A percentile compares a stretch with the other conserved stretches of the same genome.
These are phyloP conservation scores for Periophthalmodon schlosseri DNA, from an alignment of 2,113 vertebrate genomes.

Conservation along the genomic window DNA sequence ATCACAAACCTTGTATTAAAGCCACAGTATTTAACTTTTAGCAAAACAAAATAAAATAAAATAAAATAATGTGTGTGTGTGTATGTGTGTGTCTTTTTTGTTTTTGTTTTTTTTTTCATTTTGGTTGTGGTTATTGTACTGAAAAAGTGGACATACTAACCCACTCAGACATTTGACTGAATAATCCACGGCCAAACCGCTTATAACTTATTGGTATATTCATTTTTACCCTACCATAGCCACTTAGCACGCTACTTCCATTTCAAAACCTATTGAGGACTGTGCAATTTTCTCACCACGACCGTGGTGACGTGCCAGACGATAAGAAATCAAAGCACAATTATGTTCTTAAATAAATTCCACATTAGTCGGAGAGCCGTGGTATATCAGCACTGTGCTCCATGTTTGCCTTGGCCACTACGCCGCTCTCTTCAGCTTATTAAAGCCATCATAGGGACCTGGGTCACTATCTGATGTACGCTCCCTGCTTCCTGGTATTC, in stretches of 20 bases:
- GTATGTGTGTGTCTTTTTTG: no score
- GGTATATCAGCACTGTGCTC: conserved; percentile 74
- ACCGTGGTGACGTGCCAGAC: conserved; percentile 59
- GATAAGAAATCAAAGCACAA: conserved; percentile 81
- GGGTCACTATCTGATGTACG: conserved; percentile 69
- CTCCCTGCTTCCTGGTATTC: conserved; percentile 76
- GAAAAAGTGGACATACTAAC: no score
- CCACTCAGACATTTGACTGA: no score
- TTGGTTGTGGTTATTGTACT: no score
- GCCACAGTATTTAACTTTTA: no score
- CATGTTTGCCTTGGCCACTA: conserved; percentile 79
- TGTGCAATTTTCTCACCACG: conserved; percentile 67
- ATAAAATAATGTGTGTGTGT: no score
- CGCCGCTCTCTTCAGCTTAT: conserved; percentile 70
- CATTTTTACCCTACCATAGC: not conserved
- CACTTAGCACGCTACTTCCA: not conserved
- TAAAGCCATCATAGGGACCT: conserved; percentile 73
- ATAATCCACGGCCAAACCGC: not conserved
- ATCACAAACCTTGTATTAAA: no score
- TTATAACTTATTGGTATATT: no score
- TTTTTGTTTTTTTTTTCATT: no score
- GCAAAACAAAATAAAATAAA: no score
- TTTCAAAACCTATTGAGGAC: conserved; percentile 19
- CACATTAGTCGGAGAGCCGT: conserved; percentile 42
- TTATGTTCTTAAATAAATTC: conserved; percentile 72